Percentiles rank a stretch among this genome's conserved stretches.
These are phyloP conservation scores for Aphis craccivora DNA, from an alignment of 1,140 invertebrate species.

Conservation along the genomic window DNA sequence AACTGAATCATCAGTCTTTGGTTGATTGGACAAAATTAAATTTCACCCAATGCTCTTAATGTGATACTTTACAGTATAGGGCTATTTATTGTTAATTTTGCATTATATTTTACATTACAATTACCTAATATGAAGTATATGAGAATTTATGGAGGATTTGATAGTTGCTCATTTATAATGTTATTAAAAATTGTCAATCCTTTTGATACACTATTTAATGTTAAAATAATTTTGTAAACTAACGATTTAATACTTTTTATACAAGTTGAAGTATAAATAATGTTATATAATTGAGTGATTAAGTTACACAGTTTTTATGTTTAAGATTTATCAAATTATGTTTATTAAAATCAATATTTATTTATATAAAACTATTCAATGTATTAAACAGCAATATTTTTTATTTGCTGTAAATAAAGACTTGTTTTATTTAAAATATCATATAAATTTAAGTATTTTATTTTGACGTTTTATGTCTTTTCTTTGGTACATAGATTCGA, in stretches of 20 bases:
- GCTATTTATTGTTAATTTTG: conserved; percentile 23
- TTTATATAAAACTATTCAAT: neutral
- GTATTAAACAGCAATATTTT: neutral
- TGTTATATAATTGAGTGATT: neutral
- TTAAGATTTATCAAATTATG: neutral
- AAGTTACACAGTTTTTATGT: neutral
- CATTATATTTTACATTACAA: conserved; percentile 6
- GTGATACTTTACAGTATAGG: neutral
- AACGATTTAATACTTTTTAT: neutral
- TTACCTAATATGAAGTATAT: neutral
- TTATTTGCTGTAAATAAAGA: neutral
- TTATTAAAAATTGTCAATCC: conserved; percentile 4
- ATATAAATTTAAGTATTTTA: neutral
- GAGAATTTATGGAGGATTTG: neutral
- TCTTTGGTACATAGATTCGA: no score
- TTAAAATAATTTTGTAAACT: neutral
- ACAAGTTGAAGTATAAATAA: neutral
- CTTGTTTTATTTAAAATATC: neutral
- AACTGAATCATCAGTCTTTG: neutral
- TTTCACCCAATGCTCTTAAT: neutral
- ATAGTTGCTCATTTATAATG: neutral
- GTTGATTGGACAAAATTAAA: neutral
- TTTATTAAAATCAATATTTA: neutral
- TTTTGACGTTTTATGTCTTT: no score
- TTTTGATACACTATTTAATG: neutral